phyloP scores from a whole-genome alignment of 1,140 invertebrate genomes.

The Vanessa tameamea region DNA sequence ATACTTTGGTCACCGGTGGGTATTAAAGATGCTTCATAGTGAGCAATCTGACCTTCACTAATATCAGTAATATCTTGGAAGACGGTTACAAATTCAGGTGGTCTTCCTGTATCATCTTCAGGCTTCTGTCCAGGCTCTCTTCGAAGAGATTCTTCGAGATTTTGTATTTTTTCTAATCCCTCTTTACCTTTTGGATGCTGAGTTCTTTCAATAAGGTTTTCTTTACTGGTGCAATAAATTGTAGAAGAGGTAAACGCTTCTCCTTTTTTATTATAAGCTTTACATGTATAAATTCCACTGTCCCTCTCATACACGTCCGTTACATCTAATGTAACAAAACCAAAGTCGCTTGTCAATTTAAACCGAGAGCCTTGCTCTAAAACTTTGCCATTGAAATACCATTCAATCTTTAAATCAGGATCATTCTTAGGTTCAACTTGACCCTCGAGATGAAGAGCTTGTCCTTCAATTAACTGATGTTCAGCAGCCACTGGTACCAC shows the following conservation, averaged over 20 bases:
- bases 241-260: conserved; percentile 96
- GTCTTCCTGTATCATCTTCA: conserved; percentile 88
- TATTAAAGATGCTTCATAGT: conserved; percentile 95
- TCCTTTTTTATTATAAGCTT: conserved; percentile 91
- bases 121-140: conserved; percentile 84
- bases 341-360: conserved; percentile 94
- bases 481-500: conserved; percentile 90
- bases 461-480: conserved; percentile 93
- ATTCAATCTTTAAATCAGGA: conserved; percentile 96
- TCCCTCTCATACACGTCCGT: conserved; percentile 95
- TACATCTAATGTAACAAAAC: conserved; percentile 94
- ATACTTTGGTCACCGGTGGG: conserved; percentile 97
- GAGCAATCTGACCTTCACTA: conserved; percentile 94
- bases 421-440: conserved; percentile 97
- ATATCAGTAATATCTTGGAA: conserved; percentile 91
- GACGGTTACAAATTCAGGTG: conserved; percentile 93
- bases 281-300: conserved; percentile 96
- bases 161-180: conserved; percentile 94
- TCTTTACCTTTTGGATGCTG: conserved; percentile 96
- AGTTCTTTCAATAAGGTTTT: conserved; percentile 91
- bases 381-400: conserved; percentile 95
- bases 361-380: conserved; percentile 92
- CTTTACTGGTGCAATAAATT: conserved; percentile 90
- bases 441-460: conserved; percentile 94
- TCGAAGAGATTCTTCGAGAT: conserved; percentile 92